Conservation (phyloP, 2,797 vertebrate species). For the Allobates femoralis region DNA sequence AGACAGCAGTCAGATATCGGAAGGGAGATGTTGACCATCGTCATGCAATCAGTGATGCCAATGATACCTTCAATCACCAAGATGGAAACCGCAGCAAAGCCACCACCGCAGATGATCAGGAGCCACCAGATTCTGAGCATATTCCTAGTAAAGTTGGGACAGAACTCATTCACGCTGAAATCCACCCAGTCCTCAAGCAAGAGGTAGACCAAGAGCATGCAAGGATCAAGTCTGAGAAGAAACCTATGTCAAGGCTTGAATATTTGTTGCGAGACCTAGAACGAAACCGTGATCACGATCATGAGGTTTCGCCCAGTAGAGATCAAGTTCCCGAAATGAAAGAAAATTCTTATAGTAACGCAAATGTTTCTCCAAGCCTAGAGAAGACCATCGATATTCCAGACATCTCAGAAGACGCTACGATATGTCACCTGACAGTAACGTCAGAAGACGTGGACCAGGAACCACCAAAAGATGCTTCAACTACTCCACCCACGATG, state of each 20-base stretch:
- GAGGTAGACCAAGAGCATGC: background rate
- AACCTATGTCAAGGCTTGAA: background rate
- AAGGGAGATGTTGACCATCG: conserved; percentile 1
- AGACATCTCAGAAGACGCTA: background rate
- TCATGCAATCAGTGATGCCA: background rate
- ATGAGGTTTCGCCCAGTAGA: background rate
- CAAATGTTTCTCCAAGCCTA: background rate
- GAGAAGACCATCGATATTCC: background rate
- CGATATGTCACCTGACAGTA: background rate
- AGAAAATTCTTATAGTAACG: background rate
- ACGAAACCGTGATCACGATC: background rate
- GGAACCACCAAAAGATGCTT: background rate
- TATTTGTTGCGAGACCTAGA: background rate
- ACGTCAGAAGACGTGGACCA: background rate
- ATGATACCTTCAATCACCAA: background rate
- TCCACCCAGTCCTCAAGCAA: background rate
- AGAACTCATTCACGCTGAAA: background rate
- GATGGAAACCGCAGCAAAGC: background rate
- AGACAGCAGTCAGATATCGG: conserved; percentile 21
- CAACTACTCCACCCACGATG: background rate
- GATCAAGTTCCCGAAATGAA: background rate
- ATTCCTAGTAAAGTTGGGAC: no score
- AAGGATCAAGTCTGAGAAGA: background rate
- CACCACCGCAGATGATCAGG: background rate
- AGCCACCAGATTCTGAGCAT: background rate